Base-by-base conservation (phyloP, 92 coral and sea anemone species). In the Pocillopora grandis region DNA sequence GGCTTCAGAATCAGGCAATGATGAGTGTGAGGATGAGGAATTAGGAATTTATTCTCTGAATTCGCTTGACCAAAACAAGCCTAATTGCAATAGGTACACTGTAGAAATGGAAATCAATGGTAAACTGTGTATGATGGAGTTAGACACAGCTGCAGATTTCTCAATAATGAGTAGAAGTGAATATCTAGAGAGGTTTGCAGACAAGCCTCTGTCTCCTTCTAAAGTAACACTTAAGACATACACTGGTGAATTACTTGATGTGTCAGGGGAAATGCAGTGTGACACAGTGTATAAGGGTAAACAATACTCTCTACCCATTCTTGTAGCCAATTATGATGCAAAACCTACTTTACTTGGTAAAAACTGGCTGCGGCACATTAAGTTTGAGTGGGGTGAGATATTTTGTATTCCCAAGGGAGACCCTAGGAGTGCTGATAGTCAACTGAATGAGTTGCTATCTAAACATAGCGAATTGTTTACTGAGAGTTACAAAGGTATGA, bases 161-260 rank as follows among this genome's bases (percentile, higher is more conserved):
- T 58, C 62, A 58, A 58, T 58, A 58, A 58, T 58, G 62, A 58
- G 62, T 58, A 58, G 14, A 58, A 15, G 66, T 88, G 78, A 55
- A 80, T 87, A 72, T 80, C 83, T 18, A 78, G 90, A 66, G 76
- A 75, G 16, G 71, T 85, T 71, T 71, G 75, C 73, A 71, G 75
- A 33, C 56, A 71, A 10, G 55, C 57, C 57, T 57, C 58, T 37
- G 8, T 35, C 58, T 71, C 75, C 58, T 21, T 67, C 72, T 9
- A 66, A 86, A 80, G 80, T 20, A 76, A 65, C 13, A 52, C 2
- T 56, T 63, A 81, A 76, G 14, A 58, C 71, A 78, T 27, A 65
- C 70, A 65, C 70, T 10, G 20, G 20, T 9, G 70, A 65, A 65
- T 6, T 23, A 21, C 70, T 57, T 57, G 60, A 57, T 57, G 60